Evolutionary conservation across 2,797 vertebrate species (phyloP), one percentile per base, ranked within the genome.

Genomic region (Catostomus latipinnis): DNA sequence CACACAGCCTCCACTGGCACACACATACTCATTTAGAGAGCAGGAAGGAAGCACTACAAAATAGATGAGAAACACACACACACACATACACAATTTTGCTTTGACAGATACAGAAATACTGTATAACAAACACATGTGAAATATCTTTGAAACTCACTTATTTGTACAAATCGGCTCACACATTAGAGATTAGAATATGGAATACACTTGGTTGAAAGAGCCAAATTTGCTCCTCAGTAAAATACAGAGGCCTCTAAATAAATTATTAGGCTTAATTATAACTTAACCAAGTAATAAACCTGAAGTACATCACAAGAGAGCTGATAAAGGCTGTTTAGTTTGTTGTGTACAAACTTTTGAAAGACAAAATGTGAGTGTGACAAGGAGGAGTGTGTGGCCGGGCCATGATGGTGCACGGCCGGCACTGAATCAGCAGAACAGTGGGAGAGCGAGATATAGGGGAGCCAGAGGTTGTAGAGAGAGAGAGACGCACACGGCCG

Each of bases 11-110:
- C 97, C 96, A 4, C 92, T 96, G 81, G 94, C 92, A 84, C 98
- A 99, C 78, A 96, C 93, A 4, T 98, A 99, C 91, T 99, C 97
- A 72, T 93, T 98, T 85, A 96, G 89, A 7, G 97, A 98, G 88
- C 98, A 99, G 10, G 96, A 95, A 61, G 96, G 97, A 86, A 95
- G 93, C 58, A 92, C 98, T 99, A 82, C 10, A 68, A 81, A 82
- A 83, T 56, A 84, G 46, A 81, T 10, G 14, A 46, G 1, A 6
- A 12, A 9, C 11, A 65, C 12, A 69, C 22, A 82, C 18, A 69
- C 1, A 82, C 18, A 69, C 1, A 69, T 14, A 18, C 22, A 34
- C 34, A 34, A 34, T 34, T 34, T 34, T 34, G 34, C 34, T 34
- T 34, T 34, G 34, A 34, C 34, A 34, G 34, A 34, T 34, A 46